A percentile compares a stretch with the other conserved stretches of the same genome.
Evolutionary conservation across 1,140 invertebrate species (phyloP).

Genomic region (Kradibia gibbosae): DNA sequence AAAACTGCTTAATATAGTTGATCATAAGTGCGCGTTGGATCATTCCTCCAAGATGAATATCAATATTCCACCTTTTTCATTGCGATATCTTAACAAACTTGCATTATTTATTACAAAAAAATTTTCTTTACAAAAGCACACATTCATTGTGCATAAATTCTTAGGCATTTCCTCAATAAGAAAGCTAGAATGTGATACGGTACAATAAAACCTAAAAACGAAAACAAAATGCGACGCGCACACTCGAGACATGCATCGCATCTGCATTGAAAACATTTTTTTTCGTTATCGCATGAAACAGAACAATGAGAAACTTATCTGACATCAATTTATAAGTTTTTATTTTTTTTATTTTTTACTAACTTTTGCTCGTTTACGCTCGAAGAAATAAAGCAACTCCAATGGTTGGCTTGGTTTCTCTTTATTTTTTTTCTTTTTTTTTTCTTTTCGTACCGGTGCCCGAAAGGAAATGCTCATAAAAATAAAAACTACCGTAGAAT

Average conservation of each 20-base stretch:
- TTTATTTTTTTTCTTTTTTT: conserved; percentile 8
- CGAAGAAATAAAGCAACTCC: conserved; percentile 20
- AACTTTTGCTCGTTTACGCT: conserved; percentile 24
- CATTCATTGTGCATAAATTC: neutral
- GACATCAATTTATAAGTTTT: conserved; percentile 32
- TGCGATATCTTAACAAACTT: no score
- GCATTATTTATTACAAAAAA: no score
- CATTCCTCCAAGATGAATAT: no score
- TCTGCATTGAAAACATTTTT: conserved; percentile 10
- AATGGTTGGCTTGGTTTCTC: conserved; percentile 25
- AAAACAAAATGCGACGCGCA: conserved; percentile 33
- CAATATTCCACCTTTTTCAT: no score
- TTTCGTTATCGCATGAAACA: conserved; percentile 26
- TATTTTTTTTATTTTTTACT: neutral
- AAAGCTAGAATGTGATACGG: neutral
- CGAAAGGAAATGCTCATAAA: neutral
- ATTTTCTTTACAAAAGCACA: neutral
- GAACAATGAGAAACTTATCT: conserved; percentile 42
- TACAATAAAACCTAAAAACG: conserved; percentile 32
- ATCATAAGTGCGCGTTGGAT: no score
- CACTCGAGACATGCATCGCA: conserved; percentile 15
- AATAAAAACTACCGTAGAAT: conserved; percentile 58
- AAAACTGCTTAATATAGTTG: no score
- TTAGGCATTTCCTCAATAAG: neutral
- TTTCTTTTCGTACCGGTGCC: conserved; percentile 14